Evolutionary conservation across 2,113 vertebrate genomes (phyloP), one percentile per base, ranked within the genome.

Genomic region (Ceyx melanurus): DNA sequence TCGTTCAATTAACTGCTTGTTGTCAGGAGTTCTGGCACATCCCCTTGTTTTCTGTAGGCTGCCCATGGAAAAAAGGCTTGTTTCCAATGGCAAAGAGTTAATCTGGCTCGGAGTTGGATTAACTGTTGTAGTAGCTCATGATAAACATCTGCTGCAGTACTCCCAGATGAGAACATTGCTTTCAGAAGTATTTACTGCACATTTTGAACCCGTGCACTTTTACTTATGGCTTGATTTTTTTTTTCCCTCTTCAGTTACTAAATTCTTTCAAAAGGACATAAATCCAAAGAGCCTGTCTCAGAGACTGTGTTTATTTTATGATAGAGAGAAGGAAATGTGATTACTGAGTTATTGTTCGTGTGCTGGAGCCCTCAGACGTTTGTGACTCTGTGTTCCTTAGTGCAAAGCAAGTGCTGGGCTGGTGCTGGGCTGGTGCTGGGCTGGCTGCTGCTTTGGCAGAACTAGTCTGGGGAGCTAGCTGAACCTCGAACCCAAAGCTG

Each of bases 131-230:
- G 94, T 89, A 89, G 91, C 91, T 95, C 81, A 51, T 60, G 78
- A 92, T 92, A 94, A 96, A 96, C 84, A 91, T 95, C 92, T 95
- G 95, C 82, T 96, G 89, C 67, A 89, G 54, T 92, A 14, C 72
- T 94, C 92, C 71, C 81, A 77, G 86, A 93, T 80, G 87, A 94
- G 91, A 91, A 70, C 87, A 77, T 85, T 60, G 91, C 78, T 71
- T 95, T 94, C 84, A 31, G 12, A 90, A 93, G 71, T 89, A 76
- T 95, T 96, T 89, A 77, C 86, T 66, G 66, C 84, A 20, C 72
- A 19, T 89, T 89, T 70, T 89, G 78, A 89, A 85, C 88, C 68
- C 0, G 0, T 56, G 88, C 46, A 15, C 71, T 93, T 48, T 74
- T 53, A 23, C 46, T 86, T 46, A 25, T 13, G 62, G 31, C 28